Conservation (phyloP, 2,113 vertebrate genomes). For the Pardalotus punctatus region DNA sequence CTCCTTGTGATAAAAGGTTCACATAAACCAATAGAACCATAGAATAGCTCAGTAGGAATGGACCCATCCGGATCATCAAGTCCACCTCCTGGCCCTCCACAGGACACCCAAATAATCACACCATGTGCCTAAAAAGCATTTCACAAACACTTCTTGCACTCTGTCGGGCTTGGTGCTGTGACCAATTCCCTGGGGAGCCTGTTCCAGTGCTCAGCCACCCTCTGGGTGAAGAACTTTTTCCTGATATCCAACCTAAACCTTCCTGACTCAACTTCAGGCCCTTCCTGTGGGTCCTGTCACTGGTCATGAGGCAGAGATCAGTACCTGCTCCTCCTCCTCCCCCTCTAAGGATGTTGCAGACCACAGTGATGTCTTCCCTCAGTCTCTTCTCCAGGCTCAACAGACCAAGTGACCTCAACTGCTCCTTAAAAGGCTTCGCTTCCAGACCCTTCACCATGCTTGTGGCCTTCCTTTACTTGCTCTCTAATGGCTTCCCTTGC, state of each 20-base stretch:
- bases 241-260: background rate
- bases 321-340: background rate
- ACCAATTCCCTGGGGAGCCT: background rate
- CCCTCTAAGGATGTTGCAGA: background rate
- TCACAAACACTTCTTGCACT: background rate
- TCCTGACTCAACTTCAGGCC: background rate
- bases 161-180: background rate
- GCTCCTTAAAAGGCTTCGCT: fast-evolving
- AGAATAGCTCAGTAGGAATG: background rate
- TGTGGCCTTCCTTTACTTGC: background rate
- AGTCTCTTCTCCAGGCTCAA: background rate
- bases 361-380: fast-evolving
- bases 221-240: background rate
- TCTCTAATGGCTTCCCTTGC: background rate
- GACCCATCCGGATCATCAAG: background rate
- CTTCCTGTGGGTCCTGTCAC: background rate
- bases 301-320: background rate
- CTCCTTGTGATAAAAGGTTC: background rate
- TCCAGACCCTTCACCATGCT: background rate
- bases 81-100: background rate
- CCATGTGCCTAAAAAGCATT: background rate
- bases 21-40: background rate
- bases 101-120: no score
- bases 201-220: background rate
- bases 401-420: background rate